phyloP scores from a whole-genome alignment of 1,140 invertebrate species.

The Whitmania pigra region DNA sequence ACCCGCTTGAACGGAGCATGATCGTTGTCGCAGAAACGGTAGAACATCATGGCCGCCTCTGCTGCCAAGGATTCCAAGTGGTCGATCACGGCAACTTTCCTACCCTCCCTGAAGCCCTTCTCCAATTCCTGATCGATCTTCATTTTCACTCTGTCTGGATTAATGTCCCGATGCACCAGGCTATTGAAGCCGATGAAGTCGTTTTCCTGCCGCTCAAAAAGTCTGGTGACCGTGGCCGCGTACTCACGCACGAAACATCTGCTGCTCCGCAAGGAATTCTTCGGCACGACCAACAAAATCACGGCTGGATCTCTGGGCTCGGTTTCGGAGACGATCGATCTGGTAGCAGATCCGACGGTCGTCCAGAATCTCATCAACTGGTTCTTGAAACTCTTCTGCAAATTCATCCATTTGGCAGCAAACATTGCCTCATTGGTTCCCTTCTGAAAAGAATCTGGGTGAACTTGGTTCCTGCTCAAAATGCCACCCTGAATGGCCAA shows the following conservation, averaged over 20 bases:
- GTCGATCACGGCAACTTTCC: not conserved
- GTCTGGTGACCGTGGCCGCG: not conserved
- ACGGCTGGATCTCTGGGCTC: not conserved
- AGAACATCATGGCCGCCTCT: conserved; percentile 7
- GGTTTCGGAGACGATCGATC: not conserved
- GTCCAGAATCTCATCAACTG: not conserved
- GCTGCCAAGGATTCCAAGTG: not conserved
- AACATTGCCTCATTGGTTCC: too few relatives aligned
- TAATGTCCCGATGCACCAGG: not conserved
- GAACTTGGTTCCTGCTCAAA: too few relatives aligned
- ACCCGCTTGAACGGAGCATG: not conserved
- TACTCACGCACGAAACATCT: not conserved
- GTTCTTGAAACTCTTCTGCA: not conserved
- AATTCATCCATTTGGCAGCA: not conserved
- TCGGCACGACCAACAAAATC: not conserved
- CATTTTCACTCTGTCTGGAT: not conserved
- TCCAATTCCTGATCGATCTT: not conserved
- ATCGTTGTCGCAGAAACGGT: not conserved
- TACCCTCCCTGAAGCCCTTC: not conserved
- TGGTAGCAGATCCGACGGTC: not conserved
- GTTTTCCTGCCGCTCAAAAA: not conserved
- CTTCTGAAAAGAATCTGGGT: too few relatives aligned
- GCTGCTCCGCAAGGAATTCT: not conserved
- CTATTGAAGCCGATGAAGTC: not conserved
- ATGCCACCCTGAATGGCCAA: too few relatives aligned